Percentiles rank a stretch among this genome's conserved stretches.
phyloP scores from a whole-genome alignment of 37 sponge, comb jelly and placozoan species.

The Aplysina aerophoba region DNA sequence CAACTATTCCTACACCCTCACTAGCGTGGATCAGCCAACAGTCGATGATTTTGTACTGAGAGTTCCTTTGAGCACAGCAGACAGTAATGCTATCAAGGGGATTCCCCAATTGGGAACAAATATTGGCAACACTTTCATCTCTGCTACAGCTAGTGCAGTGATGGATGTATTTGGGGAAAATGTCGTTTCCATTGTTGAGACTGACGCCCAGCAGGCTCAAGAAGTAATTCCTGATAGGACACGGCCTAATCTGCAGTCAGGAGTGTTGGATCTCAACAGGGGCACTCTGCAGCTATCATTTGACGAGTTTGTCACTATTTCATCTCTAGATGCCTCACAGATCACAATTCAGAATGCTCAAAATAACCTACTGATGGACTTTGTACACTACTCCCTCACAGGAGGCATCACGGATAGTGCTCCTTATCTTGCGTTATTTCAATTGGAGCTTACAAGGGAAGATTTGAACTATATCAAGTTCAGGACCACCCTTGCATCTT shows the following conservation, averaged over 20 bases:
- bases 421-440: conserved; percentile 49
- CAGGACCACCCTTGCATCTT: conserved; percentile 50
- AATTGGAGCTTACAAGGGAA: conserved; percentile 57
- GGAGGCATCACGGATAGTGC: conserved; percentile 55
- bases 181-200: conserved; percentile 53
- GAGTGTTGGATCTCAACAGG: conserved; percentile 55
- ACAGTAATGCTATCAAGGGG: conserved; percentile 75
- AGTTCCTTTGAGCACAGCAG: conserved; percentile 41
- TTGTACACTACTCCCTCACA: conserved; percentile 53
- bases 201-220: conserved; percentile 55
- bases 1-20: conserved; percentile 50
- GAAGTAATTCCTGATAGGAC: conserved; percentile 54
- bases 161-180: conserved; percentile 60
- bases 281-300: conserved; percentile 67
- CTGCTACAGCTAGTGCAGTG: conserved; percentile 68
- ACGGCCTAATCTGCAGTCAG: conserved; percentile 47
- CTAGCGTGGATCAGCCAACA: conserved; percentile 37
- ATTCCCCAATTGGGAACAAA: conserved; percentile 68
- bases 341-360: conserved; percentile 64
- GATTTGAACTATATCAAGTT: conserved; percentile 85
- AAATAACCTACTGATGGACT: not conserved
- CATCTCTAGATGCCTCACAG: conserved; percentile 61
- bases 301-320: conserved; percentile 66
- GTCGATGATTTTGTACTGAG: conserved; percentile 47
- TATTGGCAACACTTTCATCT: conserved; percentile 69